Percentiles rank a stretch among this genome's conserved stretches.
Evolutionary conservation across 2,797 vertebrate species (phyloP).

Genomic region (Thunnus albacares): DNA sequence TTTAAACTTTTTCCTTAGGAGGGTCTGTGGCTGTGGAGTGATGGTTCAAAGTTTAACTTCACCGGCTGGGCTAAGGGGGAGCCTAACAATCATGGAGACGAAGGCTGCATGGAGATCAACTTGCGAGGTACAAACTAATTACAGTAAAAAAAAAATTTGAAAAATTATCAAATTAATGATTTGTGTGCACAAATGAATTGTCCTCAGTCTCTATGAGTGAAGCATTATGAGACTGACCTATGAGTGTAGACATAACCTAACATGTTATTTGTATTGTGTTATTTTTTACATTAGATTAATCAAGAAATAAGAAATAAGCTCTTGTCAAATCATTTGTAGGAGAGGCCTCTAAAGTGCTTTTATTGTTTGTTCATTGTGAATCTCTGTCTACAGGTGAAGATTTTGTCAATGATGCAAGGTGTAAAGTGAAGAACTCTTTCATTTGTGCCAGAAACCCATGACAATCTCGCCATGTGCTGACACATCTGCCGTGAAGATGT

Average conservation of each 20-base stretch:
- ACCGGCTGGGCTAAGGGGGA: background rate
- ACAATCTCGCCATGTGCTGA: background rate
- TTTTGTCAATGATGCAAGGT: background rate
- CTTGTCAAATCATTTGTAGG: too few relatives aligned
- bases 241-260: too few relatives aligned
- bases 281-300: too few relatives aligned
- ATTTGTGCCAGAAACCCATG: background rate
- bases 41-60: conserved; percentile 2
- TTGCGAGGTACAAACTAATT: background rate
- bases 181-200: too few relatives aligned
- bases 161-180: too few relatives aligned
- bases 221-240: too few relatives aligned
- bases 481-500: background rate
- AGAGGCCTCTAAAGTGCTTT: too few relatives aligned
- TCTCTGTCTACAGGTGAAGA: background rate
- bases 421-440: rapidly evolving
- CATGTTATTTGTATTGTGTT: too few relatives aligned
- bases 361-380: background rate
- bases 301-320: too few relatives aligned
- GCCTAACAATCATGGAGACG: background rate
- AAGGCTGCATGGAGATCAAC: conserved; percentile 17
- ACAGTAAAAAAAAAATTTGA: too few relatives aligned
- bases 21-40: conserved; percentile 22
- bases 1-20: background rate
- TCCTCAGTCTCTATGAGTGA: too few relatives aligned